phyloP scores from a whole-genome alignment of 2,797 vertebrate genomes.

The Pogonophryne albipinna region DNA sequence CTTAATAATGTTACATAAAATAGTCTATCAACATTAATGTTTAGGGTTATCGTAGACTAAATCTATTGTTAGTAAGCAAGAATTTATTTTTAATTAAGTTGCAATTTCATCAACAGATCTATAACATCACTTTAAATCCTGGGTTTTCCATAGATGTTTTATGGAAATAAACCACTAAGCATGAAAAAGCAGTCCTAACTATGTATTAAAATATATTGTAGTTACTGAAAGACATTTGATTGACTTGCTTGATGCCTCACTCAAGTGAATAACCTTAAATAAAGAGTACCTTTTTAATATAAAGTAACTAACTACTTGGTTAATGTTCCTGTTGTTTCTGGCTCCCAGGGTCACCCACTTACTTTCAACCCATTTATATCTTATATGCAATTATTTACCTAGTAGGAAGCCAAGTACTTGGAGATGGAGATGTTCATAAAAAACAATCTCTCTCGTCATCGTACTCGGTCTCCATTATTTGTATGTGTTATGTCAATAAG shows the following conservation, averaged over 20 bases:
- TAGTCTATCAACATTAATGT: neutral
- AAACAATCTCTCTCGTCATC: neutral
- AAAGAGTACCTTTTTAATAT: neutral
- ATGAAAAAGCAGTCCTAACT: neutral
- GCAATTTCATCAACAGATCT: too few relatives aligned
- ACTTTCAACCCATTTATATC: neutral
- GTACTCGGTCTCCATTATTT: slow-evolving; percentile 27
- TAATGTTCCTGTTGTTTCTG: neutral
- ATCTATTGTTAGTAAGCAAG: too few relatives aligned
- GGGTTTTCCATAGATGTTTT: too few relatives aligned
- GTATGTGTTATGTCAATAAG: slow-evolving; percentile 51
- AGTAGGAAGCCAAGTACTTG: neutral
- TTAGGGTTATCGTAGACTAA: too few relatives aligned
- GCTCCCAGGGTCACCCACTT: slow-evolving; percentile 17
- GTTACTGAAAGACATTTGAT: neutral
- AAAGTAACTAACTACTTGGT: neutral
- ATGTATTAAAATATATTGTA: neutral
- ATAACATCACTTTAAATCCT: too few relatives aligned
- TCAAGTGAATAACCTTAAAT: neutral
- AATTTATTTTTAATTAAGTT: too few relatives aligned
- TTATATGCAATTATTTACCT: slow-evolving; percentile 14
- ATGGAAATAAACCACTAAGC: too few relatives aligned
- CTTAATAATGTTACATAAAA: neutral
- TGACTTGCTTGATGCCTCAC: neutral
- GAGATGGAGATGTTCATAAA: slow-evolving; percentile 1